A percentile compares a stretch with the other conserved stretches of the same genome.
Evolutionary conservation across 2,113 vertebrate genomes (phyloP).

Genomic region (Prietella phreatophila): DNA sequence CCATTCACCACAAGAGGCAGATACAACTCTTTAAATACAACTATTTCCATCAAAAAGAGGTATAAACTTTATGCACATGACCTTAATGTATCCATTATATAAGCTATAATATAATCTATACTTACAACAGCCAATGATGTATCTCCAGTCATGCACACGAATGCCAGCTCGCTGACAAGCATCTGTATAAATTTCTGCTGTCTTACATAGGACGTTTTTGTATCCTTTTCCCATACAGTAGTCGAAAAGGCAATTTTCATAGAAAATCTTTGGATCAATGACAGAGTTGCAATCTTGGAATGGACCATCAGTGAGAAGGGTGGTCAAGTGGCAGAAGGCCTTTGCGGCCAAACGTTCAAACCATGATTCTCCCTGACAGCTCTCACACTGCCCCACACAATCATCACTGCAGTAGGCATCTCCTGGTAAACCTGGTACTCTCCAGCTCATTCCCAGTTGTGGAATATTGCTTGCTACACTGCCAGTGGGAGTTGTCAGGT

Average conservation of each 20-base stretch:
- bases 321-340: conserved; percentile 17
- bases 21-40: neutral
- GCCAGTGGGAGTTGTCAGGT: conserved; percentile 60
- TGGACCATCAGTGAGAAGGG: conserved; percentile 47
- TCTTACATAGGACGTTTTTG: conserved; percentile 52
- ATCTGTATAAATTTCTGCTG: conserved; percentile 51
- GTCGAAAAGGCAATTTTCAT: conserved; percentile 61
- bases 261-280: conserved; percentile 51
- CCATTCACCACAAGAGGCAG: neutral
- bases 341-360: conserved; percentile 20
- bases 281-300: conserved; percentile 59
- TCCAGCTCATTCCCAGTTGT: conserved; percentile 68
- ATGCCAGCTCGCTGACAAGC: conserved; percentile 49
- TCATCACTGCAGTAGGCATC: conserved; percentile 57
- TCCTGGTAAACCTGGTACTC: conserved; percentile 46
- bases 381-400: conserved; percentile 17
- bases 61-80: neutral
- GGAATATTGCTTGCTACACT: neutral
- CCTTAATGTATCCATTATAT: neutral
- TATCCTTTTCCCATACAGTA: conserved; percentile 60
- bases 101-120: neutral
- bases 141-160: conserved; percentile 47
- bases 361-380: conserved; percentile 13
- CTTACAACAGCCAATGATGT: conserved; percentile 42
- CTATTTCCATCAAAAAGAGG: neutral